Evolutionary conservation across 2,888 invertebrate species (phyloP), one percentile per base, ranked within the genome.

Genomic region (Cheilosia pagana): DNA sequence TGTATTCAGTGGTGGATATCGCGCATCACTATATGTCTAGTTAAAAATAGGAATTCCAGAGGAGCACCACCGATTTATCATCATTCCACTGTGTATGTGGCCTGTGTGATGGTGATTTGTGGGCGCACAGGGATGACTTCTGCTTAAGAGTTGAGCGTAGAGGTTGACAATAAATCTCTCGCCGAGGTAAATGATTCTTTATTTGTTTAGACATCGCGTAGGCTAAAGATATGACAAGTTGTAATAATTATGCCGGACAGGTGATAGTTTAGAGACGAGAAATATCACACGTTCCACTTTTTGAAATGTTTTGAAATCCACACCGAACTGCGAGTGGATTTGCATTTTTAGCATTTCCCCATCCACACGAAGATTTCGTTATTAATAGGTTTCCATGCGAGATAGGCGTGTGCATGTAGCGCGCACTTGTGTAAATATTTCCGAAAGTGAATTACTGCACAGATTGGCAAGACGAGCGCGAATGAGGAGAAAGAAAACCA

Each of bases 81-180:
- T 68, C 74, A 79, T 68, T 52, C 14, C 23, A 19, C 45, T 39
- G 21, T 16, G 8, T 16, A 16, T 19, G 19, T 45, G 8, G 41
- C 50, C 39, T 71, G 28, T 67, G 52, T 65, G 55, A 50, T 65
- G 72, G 68, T 78, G 78, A 83, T 83, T 83, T 83, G 78, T 83
- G 78, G 68, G 59, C 65, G 48, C 71, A 35, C 19, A 43, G 23
- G 16, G 59, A 21, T 21, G 23, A 23, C 50, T 50, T 23, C 50
- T 21, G 16, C 31, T 35, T 60, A 45, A 14, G 35, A 74, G 53
- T 16, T 31, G 55, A 43, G 16, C 76, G 39, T 10, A 50, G 16
- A 67, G 53, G 67, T 67, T 53, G 53, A 43, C 53, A 67, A 67
- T 67, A 53, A 67, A 67, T 67, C 67, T 53, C 25, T 12, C 10